Percentiles rank a stretch among this genome's conserved stretches.
phyloP scores from a whole-genome alignment of 2,113 vertebrate genomes.

The Aspiorhynchus laticeps region DNA sequence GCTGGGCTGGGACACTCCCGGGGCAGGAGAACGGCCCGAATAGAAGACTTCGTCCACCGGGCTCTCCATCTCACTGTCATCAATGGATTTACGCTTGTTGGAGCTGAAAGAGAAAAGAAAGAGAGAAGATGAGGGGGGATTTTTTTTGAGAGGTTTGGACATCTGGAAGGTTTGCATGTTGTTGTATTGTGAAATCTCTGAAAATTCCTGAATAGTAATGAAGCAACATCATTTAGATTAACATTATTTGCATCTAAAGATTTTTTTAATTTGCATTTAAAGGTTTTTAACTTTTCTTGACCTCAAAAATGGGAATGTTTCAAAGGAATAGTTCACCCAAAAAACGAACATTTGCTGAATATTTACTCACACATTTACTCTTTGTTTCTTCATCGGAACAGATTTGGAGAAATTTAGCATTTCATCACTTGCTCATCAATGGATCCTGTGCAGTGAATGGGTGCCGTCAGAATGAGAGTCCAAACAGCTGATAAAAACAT shows the following conservation, averaged over 20 bases:
- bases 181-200: not conserved
- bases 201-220: not conserved
- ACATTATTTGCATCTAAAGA: not conserved
- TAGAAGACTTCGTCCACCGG: slow-evolving; percentile 96
- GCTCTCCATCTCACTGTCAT: slow-evolving; percentile 96
- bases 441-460: not conserved
- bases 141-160: not conserved
- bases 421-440: not conserved
- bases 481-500: not conserved
- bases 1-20: slow-evolving; percentile 89
- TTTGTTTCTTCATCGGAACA: too few relatives aligned
- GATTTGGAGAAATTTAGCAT: not conserved
- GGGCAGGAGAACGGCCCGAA: slow-evolving; percentile 88
- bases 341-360: too few relatives aligned
- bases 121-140: not conserved
- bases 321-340: too few relatives aligned
- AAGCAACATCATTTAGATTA: not conserved
- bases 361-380: too few relatives aligned
- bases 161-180: not conserved
- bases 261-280: too few relatives aligned
- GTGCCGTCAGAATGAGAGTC: not conserved
- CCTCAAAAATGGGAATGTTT: not conserved
- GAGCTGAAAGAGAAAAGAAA: slow-evolving; percentile 73
- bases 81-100: slow-evolving; percentile 94
- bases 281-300: not conserved